Conservation (phyloP, 35 echinoderm and acorn worm species). For the Apostichopus japonicus region DNA sequence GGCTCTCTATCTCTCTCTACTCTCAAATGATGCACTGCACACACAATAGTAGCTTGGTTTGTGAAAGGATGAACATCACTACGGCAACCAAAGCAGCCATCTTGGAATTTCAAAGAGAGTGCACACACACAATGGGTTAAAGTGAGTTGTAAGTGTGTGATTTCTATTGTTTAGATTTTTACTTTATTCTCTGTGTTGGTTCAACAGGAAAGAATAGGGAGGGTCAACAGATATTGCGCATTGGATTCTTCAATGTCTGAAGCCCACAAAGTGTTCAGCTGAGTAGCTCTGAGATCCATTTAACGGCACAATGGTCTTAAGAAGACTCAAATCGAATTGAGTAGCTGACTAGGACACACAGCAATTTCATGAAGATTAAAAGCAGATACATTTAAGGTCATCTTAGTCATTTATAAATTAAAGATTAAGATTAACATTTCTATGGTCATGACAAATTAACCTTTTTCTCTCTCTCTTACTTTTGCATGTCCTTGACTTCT, state of each 20-base stretch:
- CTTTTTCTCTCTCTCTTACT: not conserved
- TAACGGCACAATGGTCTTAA: not conserved
- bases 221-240: slow-evolving; percentile 28
- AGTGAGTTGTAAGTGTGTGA: slow-evolving; percentile 5
- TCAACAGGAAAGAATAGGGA: slow-evolving; percentile 35
- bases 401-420: not conserved
- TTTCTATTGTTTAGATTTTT: not conserved
- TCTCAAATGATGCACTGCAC: slow-evolving; percentile 15
- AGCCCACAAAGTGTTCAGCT: slow-evolving; percentile 23
- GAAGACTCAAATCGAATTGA: not conserved
- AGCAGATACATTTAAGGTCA: slow-evolving; percentile 15
- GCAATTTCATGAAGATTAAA: slow-evolving; percentile 9
- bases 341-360: slow-evolving; percentile 41
- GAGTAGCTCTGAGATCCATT: not conserved
- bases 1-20: not conserved
- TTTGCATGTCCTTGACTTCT: not conserved
- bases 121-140: slow-evolving; percentile 13
- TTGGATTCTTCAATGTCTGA: not conserved
- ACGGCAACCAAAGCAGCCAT: slow-evolving; percentile 36
- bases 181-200: slow-evolving; percentile 32
- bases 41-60: not conserved
- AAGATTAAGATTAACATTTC: not conserved
- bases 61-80: slow-evolving; percentile 7
- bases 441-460: not conserved
- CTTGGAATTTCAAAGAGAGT: slow-evolving; percentile 3